Base-by-base conservation (phyloP, 2,797 vertebrate species). In the Kryptolebias ocellatus region DNA sequence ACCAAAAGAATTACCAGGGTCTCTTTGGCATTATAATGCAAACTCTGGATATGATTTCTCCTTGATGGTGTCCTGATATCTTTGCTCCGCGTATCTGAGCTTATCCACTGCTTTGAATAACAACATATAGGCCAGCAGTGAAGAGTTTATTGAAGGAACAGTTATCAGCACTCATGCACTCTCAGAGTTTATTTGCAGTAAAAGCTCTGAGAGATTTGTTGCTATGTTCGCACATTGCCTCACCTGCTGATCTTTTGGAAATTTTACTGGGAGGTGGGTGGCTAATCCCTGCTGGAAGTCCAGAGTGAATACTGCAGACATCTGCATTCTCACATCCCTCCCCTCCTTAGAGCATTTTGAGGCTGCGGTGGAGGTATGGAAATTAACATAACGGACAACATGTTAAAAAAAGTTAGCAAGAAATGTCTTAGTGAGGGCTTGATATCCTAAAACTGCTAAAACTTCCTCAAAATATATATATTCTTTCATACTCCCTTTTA, bases 191-290 rank as follows among this genome's bases (percentile, higher is more conserved):
- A 24, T 45, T 47, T 49, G 18, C 47, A 20, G 47, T 20, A 49
- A 10, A 20, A 49, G 10, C 18, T 49, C 8, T 20, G n/a, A 20
- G 20, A 49, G 47, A 11, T 49, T 49, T 49, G n/a, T 18, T 49
- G 47, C 47, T 20, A 20, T 7, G 18, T 49, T 49, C 10, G 18
- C 47, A 49, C 18, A 18, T 49, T 20, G 47, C 2, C 45, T n/a
- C 47, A 49, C n/a, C 47, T 49, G 47, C 47, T 49, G 47, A 20
- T 49, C n/a, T 49, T 49, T 54, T 54, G 31, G 17, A 29, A 53
- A 16, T 18, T 11, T 37, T 54, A 37, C 29, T 34, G 29, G 53
- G n/a, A 49, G 18, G n/a, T 49, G 47, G 47, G 47, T 20, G 47
- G 47, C 20, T 49, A 49, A 49, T 20, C 45, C 17, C 47, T 49